Evolutionary conservation across 2,888 invertebrate genomes (phyloP).

Genomic region (Pseudoips prasinana): DNA sequence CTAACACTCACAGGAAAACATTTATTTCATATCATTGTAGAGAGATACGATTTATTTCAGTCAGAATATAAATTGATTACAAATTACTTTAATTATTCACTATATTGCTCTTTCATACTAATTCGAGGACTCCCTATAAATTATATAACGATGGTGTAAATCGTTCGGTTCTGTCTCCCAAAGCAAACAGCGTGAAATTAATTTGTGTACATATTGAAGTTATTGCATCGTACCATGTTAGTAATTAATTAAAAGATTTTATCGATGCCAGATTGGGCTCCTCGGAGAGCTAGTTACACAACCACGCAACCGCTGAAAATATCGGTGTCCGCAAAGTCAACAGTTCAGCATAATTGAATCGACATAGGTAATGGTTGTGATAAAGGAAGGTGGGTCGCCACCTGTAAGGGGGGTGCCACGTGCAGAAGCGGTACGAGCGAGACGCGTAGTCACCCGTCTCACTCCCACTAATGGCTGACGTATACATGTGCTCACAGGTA

Average conservation of each 20-base stretch:
- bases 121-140: too few species aligned
- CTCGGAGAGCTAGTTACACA: conserved; percentile 29
- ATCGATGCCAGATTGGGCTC: conserved; percentile 35
- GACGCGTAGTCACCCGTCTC: conserved; percentile 25
- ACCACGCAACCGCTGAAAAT: conserved; percentile 45
- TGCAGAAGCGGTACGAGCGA: conserved; percentile 36
- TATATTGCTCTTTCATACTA: too few species aligned
- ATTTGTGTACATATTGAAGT: conserved; percentile 16
- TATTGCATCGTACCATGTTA: conserved; percentile 9
- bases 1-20: too few species aligned
- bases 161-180: conserved; percentile 1
- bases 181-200: conserved; percentile 16
- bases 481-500: conserved; percentile 41
- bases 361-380: conserved; percentile 54
- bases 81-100: too few species aligned
- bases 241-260: conserved; percentile 50
- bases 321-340: conserved; percentile 58
- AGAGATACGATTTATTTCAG: too few species aligned
- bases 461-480: conserved; percentile 43
- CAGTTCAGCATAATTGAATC: conserved; percentile 69
- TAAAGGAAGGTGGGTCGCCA: conserved; percentile 42
- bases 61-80: too few species aligned
- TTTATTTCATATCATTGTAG: too few species aligned
- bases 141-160: neutral
- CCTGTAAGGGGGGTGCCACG: conserved; percentile 46